Percentiles rank a stretch among this genome's conserved stretches.
These are phyloP conservation scores for Solen grandis DNA, from an alignment of 1,140 invertebrate genomes.

Conservation along the genomic window DNA sequence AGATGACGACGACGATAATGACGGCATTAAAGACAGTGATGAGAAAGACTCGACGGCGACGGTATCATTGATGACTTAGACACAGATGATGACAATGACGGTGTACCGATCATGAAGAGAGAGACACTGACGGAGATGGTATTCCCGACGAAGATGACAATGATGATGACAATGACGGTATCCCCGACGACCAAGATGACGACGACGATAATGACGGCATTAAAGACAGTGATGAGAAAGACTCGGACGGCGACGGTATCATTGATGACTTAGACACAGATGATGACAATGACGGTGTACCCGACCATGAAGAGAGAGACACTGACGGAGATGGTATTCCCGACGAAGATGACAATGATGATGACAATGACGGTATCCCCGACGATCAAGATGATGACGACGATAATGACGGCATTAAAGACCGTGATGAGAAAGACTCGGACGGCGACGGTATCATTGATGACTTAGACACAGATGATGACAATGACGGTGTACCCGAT, in stretches of 20 bases:
- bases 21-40: constrained; percentile 66
- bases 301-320: constrained; percentile 66
- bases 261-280: constrained; percentile 64
- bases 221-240: too few relatives aligned
- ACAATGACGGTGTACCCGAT: constrained; percentile 71
- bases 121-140: constrained; percentile 61
- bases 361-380: constrained; percentile 71
- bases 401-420: constrained; percentile 59
- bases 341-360: constrained; percentile 65
- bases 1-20: constrained; percentile 67
- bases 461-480: constrained; percentile 66
- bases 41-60: too few relatives aligned
- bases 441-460: constrained; percentile 68
- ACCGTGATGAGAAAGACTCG: constrained; percentile 61
- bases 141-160: constrained; percentile 62
- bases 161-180: constrained; percentile 68
- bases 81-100: constrained; percentile 58
- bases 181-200: constrained; percentile 57
- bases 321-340: constrained; percentile 71
- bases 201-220: constrained; percentile 65
- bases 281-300: constrained; percentile 73
- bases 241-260: constrained; percentile 68
- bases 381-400: constrained; percentile 70
- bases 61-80: constrained; percentile 63
- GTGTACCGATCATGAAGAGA: constrained; percentile 17